phyloP scores from a whole-genome alignment of 2,888 invertebrate genomes.

The Ypsolopha scabrella region DNA sequence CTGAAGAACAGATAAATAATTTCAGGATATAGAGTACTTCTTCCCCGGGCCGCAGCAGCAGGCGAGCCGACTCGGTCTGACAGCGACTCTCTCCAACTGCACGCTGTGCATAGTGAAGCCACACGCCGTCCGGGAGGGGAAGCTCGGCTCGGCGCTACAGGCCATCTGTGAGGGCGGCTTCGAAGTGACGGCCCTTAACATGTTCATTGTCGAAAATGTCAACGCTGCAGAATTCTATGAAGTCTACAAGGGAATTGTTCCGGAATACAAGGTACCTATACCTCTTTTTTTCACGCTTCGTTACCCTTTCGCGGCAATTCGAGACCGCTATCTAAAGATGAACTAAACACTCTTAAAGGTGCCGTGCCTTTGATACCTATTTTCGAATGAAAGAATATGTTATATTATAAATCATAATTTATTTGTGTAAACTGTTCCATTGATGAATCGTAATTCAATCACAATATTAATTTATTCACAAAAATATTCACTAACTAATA shows the following conservation, averaged over 20 bases:
- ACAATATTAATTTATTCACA: too few species aligned
- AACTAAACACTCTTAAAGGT: too few species aligned
- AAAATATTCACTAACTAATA: too few species aligned
- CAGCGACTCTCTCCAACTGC: conserved; percentile 74
- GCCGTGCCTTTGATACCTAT: too few species aligned
- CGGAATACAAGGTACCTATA: conserved; percentile 81
- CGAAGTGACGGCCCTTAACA: conserved; percentile 82
- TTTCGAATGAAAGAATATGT: too few species aligned
- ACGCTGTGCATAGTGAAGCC: conserved; percentile 91
- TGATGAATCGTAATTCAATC: too few species aligned
- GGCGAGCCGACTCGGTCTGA: conserved; percentile 50
- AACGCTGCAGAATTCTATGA: conserved; percentile 94
- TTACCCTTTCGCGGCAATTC: too few species aligned
- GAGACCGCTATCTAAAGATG: not conserved
- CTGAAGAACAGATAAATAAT: conserved; percentile 12
- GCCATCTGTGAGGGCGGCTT: conserved; percentile 83
- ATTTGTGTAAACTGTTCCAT: too few species aligned
- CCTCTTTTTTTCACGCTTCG: not conserved
- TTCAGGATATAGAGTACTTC: conserved; percentile 73
- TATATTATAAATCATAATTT: too few species aligned
- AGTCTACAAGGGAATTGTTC: conserved; percentile 90
- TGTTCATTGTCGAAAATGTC: conserved; percentile 81
- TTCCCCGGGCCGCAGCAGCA: conserved; percentile 59
- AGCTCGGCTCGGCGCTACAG: conserved; percentile 75
- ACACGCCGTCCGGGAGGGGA: conserved; percentile 84